Evolutionary conservation across 2,113 vertebrate species (phyloP), one percentile per base, ranked within the genome.

Genomic region (Dendropsophus ebraccatus): DNA sequence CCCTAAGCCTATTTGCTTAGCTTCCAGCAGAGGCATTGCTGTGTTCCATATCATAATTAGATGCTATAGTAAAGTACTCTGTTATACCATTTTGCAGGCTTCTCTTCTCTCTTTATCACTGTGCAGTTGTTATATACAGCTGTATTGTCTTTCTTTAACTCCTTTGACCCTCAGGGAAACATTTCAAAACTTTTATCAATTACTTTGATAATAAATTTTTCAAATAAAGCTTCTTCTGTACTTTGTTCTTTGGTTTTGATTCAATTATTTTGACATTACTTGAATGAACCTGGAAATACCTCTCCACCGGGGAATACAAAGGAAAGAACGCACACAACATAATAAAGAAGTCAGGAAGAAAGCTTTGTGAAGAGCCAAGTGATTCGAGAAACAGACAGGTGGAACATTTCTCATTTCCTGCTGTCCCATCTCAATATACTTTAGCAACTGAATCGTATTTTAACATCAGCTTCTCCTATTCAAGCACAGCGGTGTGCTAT

Each of bases 211-310:
- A 89, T 90, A 90, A 90, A 91, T 91, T 90, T 0, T 0, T 89
- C 88, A 84, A 84, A 85, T 50, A 50, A 62, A 79, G 81, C 70
- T 77, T 84, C 88, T 86, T 86, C 87, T 87, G 78, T 87, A 70
- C 76, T 91, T 87, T 60, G 21, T 87, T 89, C 89, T 89, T 7
- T 70, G 82, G 52, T 85, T 93, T 90, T 91, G 85, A 92, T 90
- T 88, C 85, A 89, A 89, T 92, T 92, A 92, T 93, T 93, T 91
- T 93, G 91, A 92, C 88, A 23, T 91, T 87, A 89, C 89, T 91
- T 88, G 91, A 91, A 89, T 89, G 88, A 92, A 88, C 88, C 87
- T 88, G 86, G 88, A 93, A 91, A 90, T 90, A 88, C 87, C 87
- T 91, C 74, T 87, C 28, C 84, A 4, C 84, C 76, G 49, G 90